Evolutionary conservation across 2,113 vertebrate species (phyloP).

Genomic region (Pelodiscus sinensis): DNA sequence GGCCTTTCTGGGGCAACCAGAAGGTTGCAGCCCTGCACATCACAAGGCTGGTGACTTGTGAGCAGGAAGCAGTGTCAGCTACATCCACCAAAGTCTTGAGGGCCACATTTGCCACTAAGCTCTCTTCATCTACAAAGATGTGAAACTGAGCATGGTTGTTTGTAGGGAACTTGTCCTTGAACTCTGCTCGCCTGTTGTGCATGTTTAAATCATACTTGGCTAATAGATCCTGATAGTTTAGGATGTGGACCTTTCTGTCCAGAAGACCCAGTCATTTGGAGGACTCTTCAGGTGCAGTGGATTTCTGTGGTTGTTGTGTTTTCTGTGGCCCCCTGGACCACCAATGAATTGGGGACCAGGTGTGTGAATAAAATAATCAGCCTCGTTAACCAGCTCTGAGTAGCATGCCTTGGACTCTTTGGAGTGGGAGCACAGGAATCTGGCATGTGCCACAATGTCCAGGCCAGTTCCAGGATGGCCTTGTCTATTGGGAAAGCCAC

Average conservation of each 20-base stretch:
- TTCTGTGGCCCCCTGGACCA: too few species aligned
- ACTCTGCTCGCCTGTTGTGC: not conserved
- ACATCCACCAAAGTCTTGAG: not conserved
- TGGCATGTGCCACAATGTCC: too few species aligned
- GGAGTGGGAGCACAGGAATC: too few species aligned
- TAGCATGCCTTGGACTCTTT: too few species aligned
- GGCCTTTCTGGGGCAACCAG: not conserved
- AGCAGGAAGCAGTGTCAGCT: not conserved
- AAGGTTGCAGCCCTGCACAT: not conserved
- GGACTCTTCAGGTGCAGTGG: not conserved
- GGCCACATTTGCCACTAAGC: not conserved
- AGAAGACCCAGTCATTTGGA: not conserved
- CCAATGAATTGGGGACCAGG: too few species aligned
- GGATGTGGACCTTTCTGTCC: not conserved
- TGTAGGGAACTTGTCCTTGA: not conserved
- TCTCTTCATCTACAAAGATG: not conserved
- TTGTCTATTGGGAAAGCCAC: too few species aligned
- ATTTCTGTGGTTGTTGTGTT: not conserved
- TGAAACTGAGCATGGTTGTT: not conserved
- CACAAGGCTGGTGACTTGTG: not conserved
- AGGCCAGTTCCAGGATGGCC: too few species aligned
- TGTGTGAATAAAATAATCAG: too few species aligned
- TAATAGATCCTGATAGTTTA: not conserved
- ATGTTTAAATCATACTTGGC: not conserved
- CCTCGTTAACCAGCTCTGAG: too few species aligned